These are phyloP conservation scores for Moxostoma hubbsi DNA, from an alignment of 2,797 vertebrate genomes.

Conservation along the genomic window DNA sequence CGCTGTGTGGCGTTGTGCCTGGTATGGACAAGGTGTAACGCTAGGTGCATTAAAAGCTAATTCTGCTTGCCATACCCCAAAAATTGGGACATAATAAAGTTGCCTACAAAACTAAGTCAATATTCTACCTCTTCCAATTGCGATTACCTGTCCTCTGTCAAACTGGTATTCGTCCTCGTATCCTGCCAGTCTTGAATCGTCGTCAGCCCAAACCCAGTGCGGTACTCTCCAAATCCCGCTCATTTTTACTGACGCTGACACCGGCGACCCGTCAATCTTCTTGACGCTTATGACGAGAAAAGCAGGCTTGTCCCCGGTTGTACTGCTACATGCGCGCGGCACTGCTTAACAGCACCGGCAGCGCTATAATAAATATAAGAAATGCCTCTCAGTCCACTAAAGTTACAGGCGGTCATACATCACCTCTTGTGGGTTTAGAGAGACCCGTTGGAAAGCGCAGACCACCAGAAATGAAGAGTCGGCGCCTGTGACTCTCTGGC, in stretches of 20 bases:
- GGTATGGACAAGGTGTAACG: no score
- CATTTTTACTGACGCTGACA: neutral
- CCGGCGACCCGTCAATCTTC: slow-evolving; percentile 4
- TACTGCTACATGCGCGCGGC: neutral
- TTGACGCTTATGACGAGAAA: slow-evolving; percentile 53
- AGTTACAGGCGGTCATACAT: slow-evolving; percentile 50
- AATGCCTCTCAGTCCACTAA: slow-evolving; percentile 10
- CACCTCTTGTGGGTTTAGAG: slow-evolving; percentile 6
- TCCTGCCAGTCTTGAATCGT: slow-evolving; percentile 12
- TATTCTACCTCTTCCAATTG: neutral
- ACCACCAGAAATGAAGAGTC: slow-evolving; percentile 6
- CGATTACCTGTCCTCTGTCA: slow-evolving; percentile 47
- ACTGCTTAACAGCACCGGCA: slow-evolving; percentile 45
- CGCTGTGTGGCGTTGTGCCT: no score
- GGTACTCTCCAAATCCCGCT: neutral
- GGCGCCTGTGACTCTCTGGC: slow-evolving; percentile 32
- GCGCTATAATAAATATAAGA: slow-evolving; percentile 26
- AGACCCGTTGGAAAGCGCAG: slow-evolving; percentile 23
- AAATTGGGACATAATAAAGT: neutral
- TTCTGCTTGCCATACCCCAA: no score
- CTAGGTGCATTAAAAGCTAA: no score
- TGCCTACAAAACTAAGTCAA: neutral
- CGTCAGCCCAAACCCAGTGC: slow-evolving; percentile 24
- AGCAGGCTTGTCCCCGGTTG: slow-evolving; percentile 20
- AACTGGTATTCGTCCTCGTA: slow-evolving; percentile 53